Percentiles rank a stretch among this genome's conserved stretches.
Evolutionary conservation across 2,888 invertebrate genomes (phyloP).

Genomic region (Dicranocentrus wangi): DNA sequence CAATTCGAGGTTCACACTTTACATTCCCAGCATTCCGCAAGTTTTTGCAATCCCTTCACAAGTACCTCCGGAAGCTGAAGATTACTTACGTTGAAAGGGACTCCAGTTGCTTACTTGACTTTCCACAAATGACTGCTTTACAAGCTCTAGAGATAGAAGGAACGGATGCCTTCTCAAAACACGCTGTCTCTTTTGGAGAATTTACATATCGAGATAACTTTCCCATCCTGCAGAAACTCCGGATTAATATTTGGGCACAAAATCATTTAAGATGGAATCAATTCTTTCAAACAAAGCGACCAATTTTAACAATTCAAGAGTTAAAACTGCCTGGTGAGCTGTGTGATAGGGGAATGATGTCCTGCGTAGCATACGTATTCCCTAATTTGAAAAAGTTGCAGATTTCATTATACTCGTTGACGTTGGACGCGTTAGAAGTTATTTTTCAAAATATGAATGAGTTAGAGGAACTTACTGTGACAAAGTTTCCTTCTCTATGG

Average conservation of each 20-base stretch:
- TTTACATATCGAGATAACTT: conserved; percentile 32
- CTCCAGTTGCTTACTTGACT: conserved; percentile 27
- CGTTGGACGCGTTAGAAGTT: conserved; percentile 31
- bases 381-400: conserved; percentile 50
- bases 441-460: conserved; percentile 43
- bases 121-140: conserved; percentile 48
- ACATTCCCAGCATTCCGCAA: background rate
- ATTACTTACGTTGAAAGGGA: conserved; percentile 47
- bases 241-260: conserved; percentile 41
- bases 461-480: conserved; percentile 32
- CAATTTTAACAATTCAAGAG: conserved; percentile 27
- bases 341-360: conserved; percentile 19
- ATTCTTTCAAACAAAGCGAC: conserved; percentile 11
- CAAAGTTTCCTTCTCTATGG: conserved; percentile 51
- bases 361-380: conserved; percentile 1
- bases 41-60: conserved; percentile 35
- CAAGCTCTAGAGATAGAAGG: conserved; percentile 39
- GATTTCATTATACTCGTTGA: conserved; percentile 30
- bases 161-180: conserved; percentile 52
- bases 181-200: conserved; percentile 41
- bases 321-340: conserved; percentile 51
- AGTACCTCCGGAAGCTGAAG: conserved; percentile 22
- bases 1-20: conserved; percentile 46
- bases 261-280: conserved; percentile 37
- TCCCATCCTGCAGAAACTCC: conserved; percentile 38